Conservation (phyloP, 1,140 invertebrate genomes). For the Zaprionus capensis region DNA sequence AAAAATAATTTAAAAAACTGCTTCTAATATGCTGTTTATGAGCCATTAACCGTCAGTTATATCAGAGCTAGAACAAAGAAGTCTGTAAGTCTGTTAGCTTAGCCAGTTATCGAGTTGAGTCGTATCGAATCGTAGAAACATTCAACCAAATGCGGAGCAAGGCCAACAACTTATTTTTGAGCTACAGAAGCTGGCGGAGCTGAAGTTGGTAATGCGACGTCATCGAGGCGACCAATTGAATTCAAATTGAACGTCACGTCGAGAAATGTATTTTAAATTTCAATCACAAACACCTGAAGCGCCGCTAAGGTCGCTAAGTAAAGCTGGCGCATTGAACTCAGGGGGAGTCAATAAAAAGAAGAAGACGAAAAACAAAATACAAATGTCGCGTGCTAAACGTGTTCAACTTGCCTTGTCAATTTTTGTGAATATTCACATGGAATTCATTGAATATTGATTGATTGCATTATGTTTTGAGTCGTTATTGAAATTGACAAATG, state of each 20-base stretch:
- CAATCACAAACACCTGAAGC: constrained; percentile 41
- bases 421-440: neutral
- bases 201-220: constrained; percentile 18
- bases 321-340: constrained; percentile 69
- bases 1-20: neutral
- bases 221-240: constrained; percentile 36
- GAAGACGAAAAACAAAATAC: constrained; percentile 40
- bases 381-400: constrained; percentile 67
- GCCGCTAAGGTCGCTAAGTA: constrained; percentile 58
- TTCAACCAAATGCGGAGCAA: constrained; percentile 64
- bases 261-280: constrained; percentile 67
- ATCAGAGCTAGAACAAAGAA: constrained; percentile 17
- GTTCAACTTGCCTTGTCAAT: neutral
- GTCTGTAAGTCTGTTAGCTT: constrained; percentile 1
- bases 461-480: neutral
- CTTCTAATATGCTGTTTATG: neutral
- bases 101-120: neutral
- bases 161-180: constrained; percentile 62
- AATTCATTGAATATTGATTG: constrained; percentile 35
- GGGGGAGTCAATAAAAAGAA: constrained; percentile 23
- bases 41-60: neutral
- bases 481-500: neutral
- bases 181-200: constrained; percentile 26
- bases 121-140: constrained; percentile 25
- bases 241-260: constrained; percentile 38